phyloP scores from a whole-genome alignment of 30 jellyfish, hydroid and myxozoan genomes.

The Clytia hemisphaerica region DNA sequence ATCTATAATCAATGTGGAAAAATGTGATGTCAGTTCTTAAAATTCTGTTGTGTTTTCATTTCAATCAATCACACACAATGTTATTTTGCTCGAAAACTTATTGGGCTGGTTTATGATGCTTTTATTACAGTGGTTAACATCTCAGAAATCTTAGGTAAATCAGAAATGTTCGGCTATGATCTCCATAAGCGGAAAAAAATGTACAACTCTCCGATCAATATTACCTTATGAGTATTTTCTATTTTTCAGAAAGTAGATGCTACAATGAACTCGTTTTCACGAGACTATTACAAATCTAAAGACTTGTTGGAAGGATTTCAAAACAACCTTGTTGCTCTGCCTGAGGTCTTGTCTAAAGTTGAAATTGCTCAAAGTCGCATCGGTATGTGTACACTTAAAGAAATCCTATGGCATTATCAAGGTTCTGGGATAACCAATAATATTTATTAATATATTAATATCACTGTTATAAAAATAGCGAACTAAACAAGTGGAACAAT shows the following conservation, averaged over 20 bases:
- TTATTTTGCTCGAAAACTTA: too few species aligned
- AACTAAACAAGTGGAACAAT: too few species aligned
- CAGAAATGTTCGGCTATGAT: background rate
- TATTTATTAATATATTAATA: too few species aligned
- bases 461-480: too few species aligned
- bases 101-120: too few species aligned
- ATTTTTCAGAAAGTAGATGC: conserved; percentile 61
- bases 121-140: too few species aligned
- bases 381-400: conserved; percentile 27
- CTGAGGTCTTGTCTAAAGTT: conserved; percentile 76
- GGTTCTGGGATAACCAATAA: too few species aligned
- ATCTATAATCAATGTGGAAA: conserved; percentile 36
- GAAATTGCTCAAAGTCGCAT: conserved; percentile 74
- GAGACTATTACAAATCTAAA: conserved; percentile 68
- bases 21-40: conserved; percentile 58
- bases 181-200: background rate
- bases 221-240: too few species aligned
- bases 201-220: too few species aligned
- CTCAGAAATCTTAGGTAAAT: too few species aligned
- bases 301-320: conserved; percentile 44
- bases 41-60: background rate
- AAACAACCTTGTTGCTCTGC: conserved; percentile 61
- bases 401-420: background rate
- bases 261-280: background rate
- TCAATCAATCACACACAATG: background rate